These are phyloP conservation scores for Plectrocnemia conspersa DNA, from an alignment of 1,140 invertebrate species.

Conservation along the genomic window DNA sequence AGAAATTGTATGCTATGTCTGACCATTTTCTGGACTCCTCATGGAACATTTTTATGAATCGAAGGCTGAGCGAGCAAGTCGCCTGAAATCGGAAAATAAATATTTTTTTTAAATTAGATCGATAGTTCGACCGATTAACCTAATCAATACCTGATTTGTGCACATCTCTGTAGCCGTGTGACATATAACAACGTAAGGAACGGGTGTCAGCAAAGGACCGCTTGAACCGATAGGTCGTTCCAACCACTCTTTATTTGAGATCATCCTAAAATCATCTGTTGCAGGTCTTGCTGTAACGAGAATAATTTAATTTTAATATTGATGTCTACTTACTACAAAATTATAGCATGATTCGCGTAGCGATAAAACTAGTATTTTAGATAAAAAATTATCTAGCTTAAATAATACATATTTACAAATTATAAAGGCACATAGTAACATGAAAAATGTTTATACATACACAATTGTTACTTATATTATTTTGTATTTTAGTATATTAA, in stretches of 20 bases:
- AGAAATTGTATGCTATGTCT: conserved; percentile 66
- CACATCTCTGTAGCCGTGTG: conserved; percentile 53
- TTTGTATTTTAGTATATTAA: conserved; percentile 23
- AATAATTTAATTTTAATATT: no score
- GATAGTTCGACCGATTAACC: no score
- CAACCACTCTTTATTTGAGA: conserved; percentile 53
- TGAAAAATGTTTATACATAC: no score
- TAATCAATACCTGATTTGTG: conserved; percentile 47
- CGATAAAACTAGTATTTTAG: no score
- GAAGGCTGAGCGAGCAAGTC: conserved; percentile 48
- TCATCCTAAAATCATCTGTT: conserved; percentile 43
- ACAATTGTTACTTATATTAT: no score
- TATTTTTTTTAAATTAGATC: no score
- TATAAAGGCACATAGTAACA: no score
- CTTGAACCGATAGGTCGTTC: conserved; percentile 52
- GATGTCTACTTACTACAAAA: no score
- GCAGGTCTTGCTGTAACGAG: no score
- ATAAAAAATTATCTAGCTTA: no score
- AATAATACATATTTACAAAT: no score
- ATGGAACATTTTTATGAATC: conserved; percentile 66
- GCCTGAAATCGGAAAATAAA: conserved; percentile 47
- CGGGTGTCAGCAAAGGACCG: conserved; percentile 44
- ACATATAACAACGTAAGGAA: conserved; percentile 51
- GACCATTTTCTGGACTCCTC: conserved; percentile 57
- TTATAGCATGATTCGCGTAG: no score